phyloP scores from a whole-genome alignment of 2,113 vertebrate genomes.

The Meriones unguiculatus region DNA sequence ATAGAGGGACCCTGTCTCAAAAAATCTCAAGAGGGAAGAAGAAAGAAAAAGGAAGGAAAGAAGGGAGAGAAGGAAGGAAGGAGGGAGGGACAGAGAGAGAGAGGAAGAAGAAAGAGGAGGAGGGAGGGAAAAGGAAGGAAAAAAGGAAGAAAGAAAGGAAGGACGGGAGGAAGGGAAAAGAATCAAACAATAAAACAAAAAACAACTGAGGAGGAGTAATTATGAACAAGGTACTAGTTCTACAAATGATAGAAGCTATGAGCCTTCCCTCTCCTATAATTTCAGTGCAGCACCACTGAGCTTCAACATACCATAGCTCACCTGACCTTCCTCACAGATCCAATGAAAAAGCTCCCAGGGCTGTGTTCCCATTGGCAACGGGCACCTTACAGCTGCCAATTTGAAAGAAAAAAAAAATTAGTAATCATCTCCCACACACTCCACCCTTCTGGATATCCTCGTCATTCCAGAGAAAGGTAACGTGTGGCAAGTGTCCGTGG shows the following conservation, averaged over 20 bases:
- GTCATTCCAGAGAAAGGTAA: slow-evolving; percentile 47
- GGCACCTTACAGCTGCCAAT: not conserved
- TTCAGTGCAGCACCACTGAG: not conserved
- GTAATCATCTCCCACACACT: not conserved
- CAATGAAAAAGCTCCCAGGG: not conserved
- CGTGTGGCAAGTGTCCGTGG: not conserved
- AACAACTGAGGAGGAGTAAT: not conserved
- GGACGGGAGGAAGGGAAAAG: not conserved
- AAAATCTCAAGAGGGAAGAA: not conserved
- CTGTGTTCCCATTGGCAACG: not conserved
- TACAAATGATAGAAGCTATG: not conserved
- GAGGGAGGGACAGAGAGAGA: no score
- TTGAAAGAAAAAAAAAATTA: not conserved
- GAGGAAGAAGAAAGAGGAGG: not conserved
- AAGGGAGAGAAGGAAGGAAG: rapidly evolving
- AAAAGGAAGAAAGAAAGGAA: not conserved
- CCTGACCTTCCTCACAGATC: not conserved
- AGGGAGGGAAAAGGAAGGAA: not conserved
- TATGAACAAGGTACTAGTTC: slow-evolving; percentile 39
- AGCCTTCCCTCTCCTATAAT: not conserved
- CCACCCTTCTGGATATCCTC: slow-evolving; percentile 21
- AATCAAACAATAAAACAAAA: not conserved
- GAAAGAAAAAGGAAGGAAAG: not conserved
- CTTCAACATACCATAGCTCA: not conserved
- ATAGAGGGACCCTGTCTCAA: not conserved